Base-by-base conservation (phyloP, 2,113 vertebrate genomes). In the Cebidichthys violaceus region DNA sequence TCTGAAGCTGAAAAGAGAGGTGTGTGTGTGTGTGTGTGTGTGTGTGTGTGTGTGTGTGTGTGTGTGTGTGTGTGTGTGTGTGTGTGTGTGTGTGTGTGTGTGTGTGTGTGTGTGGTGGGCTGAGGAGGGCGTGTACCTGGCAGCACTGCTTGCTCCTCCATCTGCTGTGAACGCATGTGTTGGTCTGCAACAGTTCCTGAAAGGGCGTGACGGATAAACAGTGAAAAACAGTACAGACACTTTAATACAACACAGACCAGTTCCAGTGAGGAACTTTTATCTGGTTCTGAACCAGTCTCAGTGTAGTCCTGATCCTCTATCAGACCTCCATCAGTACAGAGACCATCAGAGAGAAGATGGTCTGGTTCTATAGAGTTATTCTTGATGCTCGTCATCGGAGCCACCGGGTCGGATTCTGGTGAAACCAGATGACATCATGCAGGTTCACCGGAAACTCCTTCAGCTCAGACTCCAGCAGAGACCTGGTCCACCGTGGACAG, bases 141-240 rank as follows among this genome's bases (percentile, higher is more conserved):
- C 97, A 98, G 94, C 95, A 94, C 72, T 94, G 91, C 93, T 97
- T 98, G 95, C 89, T 97, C 95, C 95, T 99, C 98, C 98, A 99
- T 97, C 95, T 97, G 96, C 95, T 96, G 91, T 96, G 94, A 93
- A 97, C 91, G 93, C 97, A 97, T 27, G 90, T 94, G 92, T 91
- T 96, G 83, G 83, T 96, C 94, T 97, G 96, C 94, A 99, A 93
- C 90, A 99, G 92, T 85, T 99, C 97, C 98, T 99, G 90, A 90
- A 95, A 75, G 84, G 92, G 85, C 94, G 35, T 8, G 17, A 76
- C 52, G 80, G 77, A 87, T 17, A 71, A 77, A 83, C 88, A 93
- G 84, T 85, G 81, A 77, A 72, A 81, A 84, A 93, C 91, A 64
- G 50, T 33, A 8, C 9, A 15, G 33, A 33, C 33, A 33, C 33